Evolutionary conservation across 2,113 vertebrate species (phyloP), one percentile per base, ranked within the genome.

Genomic region (Hiodon alosoides): DNA sequence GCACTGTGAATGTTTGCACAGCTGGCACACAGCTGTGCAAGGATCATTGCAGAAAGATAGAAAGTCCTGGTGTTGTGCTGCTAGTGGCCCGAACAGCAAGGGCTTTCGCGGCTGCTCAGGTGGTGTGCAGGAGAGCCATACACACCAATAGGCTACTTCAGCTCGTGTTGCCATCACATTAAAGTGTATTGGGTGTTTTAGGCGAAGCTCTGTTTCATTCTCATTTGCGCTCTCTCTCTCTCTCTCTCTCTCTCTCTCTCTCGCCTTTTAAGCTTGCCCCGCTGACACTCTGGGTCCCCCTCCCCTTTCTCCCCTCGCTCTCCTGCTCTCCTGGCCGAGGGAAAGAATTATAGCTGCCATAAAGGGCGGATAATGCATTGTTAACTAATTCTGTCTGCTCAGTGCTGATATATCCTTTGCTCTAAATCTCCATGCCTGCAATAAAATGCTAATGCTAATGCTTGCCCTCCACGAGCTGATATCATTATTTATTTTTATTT

Each of bases 1-100:
- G 77, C 74, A 70, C 77, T 68, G 81, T 78, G 79, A 70, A 70
- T 80, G 79, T 50, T 65, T 73, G 17, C 81, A 82, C 83, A 85
- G 81, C 84, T 84, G 83, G 53, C 67, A 17, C 58, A 72, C 87
- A 86, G 79, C 85, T 88, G 85, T 4, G 16, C 61, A 64, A 11
- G 61, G 13, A n/a, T 64, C 13, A 64, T 17, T 7, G 16, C 61
- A 5, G 14, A 14, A 11, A n/a, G 13, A 5, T 7, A 64, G 16
- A 3, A 64, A n/a, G 61, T 3, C 16, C 13, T 2, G 13, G 13
- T 64, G 13, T 16, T 5, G 61, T 3, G 7, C 7, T 46, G 58
- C 47, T 9, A 16, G 11, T 17, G 46, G 70, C 50, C 47, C 3
- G 5, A n/a, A 7, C 57, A 48, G 17, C 3, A 59, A 71, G 13